phyloP scores from a whole-genome alignment of 1,140 invertebrate species.

The Caenorhabditis briggsae region DNA sequence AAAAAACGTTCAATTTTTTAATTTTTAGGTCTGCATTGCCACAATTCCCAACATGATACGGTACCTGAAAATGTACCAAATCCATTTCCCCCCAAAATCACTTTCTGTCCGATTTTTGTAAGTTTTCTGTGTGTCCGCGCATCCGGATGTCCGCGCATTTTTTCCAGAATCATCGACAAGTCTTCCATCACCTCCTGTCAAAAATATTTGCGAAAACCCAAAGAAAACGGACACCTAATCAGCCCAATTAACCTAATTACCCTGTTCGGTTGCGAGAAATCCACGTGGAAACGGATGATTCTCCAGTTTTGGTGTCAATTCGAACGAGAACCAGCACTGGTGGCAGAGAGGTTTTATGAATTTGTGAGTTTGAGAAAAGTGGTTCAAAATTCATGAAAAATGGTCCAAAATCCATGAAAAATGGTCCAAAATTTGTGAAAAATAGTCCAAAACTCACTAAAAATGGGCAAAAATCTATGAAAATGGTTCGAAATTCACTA shows the following conservation, averaged over 20 bases:
- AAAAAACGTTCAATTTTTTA: too few species aligned
- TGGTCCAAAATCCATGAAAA: too few species aligned
- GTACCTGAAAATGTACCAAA: constrained; percentile 10
- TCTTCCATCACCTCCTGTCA: background rate
- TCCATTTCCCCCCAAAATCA: background rate
- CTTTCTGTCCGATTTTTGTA: background rate
- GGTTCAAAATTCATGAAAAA: background rate
- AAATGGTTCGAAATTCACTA: too few species aligned
- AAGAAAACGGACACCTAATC: background rate
- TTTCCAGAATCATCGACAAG: background rate
- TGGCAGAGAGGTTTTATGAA: background rate
- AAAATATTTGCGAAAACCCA: constrained; percentile 14
- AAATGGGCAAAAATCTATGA: too few species aligned
- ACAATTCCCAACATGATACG: constrained; percentile 25
- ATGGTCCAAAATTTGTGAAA: background rate
- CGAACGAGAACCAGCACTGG: background rate
- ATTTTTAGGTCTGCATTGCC: background rate
- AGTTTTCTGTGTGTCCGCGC: background rate
- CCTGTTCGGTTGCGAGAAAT: constrained; percentile 10
- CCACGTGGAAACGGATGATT: background rate
- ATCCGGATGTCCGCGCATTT: background rate
- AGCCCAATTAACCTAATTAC: background rate
- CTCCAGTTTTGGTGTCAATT: background rate
- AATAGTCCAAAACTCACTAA: background rate
- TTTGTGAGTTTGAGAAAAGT: background rate